phyloP scores from a whole-genome alignment of 2,888 invertebrate species.

The Torymus texanus region DNA sequence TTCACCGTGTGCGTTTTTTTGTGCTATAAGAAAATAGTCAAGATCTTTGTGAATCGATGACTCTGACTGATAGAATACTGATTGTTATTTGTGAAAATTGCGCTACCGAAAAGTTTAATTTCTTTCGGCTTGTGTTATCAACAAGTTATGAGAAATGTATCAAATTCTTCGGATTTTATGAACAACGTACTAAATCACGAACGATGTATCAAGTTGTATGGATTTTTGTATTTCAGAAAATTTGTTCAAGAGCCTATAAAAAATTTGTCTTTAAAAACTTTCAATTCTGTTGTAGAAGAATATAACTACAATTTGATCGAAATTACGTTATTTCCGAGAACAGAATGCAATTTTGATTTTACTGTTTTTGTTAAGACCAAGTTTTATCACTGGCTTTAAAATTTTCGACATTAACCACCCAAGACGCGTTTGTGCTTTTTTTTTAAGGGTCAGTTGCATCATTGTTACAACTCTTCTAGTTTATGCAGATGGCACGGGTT shows the following conservation, averaged over 20 bases:
- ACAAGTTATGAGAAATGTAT: constrained; percentile 8
- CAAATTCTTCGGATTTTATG: not conserved
- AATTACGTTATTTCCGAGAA: constrained; percentile 10
- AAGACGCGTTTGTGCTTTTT: constrained; percentile 18
- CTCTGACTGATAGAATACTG: constrained; percentile 31
- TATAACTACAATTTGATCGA: constrained; percentile 19
- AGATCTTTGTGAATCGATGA: constrained; percentile 35
- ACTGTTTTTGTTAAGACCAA: not conserved
- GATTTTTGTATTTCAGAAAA: constrained; percentile 36
- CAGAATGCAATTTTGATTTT: constrained; percentile 31
- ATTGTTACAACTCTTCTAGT: constrained; percentile 42
- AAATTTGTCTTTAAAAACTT: constrained; percentile 33
- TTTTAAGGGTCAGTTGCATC: constrained; percentile 33
- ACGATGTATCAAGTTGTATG: constrained; percentile 20
- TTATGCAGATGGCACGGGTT: constrained; percentile 39
- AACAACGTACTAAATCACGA: constrained; percentile 8
- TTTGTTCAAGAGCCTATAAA: constrained; percentile 30
- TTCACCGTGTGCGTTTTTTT: constrained; percentile 24
- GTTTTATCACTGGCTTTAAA: constrained; percentile 10
- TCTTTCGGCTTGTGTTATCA: too few species aligned
- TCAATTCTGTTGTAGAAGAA: constrained; percentile 15
- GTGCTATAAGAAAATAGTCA: constrained; percentile 45
- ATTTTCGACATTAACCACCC: constrained; percentile 17
- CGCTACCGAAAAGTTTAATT: not conserved
- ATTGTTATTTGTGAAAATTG: constrained; percentile 18